Evolutionary conservation across 2,113 vertebrate genomes (phyloP).

Genomic region (Mus musculus): DNA sequence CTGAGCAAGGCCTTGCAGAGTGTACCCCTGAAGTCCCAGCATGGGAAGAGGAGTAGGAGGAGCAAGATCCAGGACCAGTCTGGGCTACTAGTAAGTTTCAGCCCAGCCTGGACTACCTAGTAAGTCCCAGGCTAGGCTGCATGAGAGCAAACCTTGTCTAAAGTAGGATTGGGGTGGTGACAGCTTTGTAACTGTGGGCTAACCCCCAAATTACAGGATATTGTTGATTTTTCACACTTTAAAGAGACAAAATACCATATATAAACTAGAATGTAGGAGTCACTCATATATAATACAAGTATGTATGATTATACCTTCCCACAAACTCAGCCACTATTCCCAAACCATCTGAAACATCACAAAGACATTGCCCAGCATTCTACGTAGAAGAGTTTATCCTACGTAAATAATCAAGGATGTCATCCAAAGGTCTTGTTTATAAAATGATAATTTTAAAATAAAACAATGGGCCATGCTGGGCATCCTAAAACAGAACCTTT

Average conservation of each 20-base stretch:
- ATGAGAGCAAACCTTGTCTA: not conserved
- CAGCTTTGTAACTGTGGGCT: slow-evolving; percentile 75
- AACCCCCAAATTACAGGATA: slow-evolving; percentile 73
- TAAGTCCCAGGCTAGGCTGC: not conserved
- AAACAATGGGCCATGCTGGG: not conserved
- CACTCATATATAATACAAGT: not conserved
- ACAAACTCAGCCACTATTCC: not conserved
- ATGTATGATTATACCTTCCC: not conserved
- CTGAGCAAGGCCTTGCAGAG: not conserved
- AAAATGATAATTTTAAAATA: slow-evolving; percentile 5
- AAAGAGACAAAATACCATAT: not conserved
- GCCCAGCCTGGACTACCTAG: not conserved
- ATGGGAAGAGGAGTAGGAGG: not conserved
- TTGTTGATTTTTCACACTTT: slow-evolving; percentile 66
- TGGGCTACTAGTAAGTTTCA: not conserved
- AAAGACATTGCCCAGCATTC: not conserved
- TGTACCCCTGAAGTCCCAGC: not conserved
- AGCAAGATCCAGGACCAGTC: too few species aligned
- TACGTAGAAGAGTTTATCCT: not conserved
- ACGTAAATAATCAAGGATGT: slow-evolving; percentile 18
- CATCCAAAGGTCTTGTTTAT: not conserved
- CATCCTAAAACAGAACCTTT: not conserved
- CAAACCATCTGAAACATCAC: not conserved
- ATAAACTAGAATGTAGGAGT: not conserved
- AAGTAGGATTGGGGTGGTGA: not conserved